These are phyloP conservation scores for Megastigmus dorsalis DNA, from an alignment of 2,888 invertebrate genomes.

Conservation along the genomic window DNA sequence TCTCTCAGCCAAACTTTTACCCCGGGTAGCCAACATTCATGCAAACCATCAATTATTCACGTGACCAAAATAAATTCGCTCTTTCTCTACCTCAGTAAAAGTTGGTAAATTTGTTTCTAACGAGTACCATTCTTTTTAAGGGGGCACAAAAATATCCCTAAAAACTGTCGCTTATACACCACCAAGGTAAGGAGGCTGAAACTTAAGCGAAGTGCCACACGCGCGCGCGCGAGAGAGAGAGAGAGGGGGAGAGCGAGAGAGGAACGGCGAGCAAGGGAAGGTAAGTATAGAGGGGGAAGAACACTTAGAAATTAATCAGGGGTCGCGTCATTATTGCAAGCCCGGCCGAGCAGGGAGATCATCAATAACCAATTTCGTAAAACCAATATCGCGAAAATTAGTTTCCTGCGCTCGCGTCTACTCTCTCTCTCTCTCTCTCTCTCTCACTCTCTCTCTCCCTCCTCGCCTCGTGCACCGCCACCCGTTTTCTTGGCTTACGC, in stretches of 20 bases:
- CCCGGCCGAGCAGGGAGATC: constrained; percentile 64
- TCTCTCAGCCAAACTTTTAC: no score
- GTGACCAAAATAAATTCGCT: no score
- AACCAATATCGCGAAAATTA: constrained; percentile 72
- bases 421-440: no score
- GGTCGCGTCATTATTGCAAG: constrained; percentile 56
- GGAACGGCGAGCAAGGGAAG: neutral
- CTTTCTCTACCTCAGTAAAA: no score
- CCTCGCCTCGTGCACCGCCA: no score
- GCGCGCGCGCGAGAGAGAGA: neutral
- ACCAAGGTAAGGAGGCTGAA: neutral
- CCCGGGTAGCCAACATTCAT: no score
- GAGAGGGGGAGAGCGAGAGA: neutral
- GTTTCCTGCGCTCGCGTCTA: no score
- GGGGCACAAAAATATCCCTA: constrained; percentile 4
- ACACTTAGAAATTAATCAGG: constrained; percentile 50
- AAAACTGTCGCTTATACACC: neutral
- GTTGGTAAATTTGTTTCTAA: constrained; percentile 6
- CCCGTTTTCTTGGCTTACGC: no score
- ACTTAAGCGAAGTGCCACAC: neutral
- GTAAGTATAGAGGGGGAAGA: no score
- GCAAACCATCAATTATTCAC: no score
- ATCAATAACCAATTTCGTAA: constrained; percentile 72
- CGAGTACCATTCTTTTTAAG: constrained; percentile 3
- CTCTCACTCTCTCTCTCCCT: no score